Conservation (phyloP, 2,113 vertebrate genomes). For the Lontra canadensis region DNA sequence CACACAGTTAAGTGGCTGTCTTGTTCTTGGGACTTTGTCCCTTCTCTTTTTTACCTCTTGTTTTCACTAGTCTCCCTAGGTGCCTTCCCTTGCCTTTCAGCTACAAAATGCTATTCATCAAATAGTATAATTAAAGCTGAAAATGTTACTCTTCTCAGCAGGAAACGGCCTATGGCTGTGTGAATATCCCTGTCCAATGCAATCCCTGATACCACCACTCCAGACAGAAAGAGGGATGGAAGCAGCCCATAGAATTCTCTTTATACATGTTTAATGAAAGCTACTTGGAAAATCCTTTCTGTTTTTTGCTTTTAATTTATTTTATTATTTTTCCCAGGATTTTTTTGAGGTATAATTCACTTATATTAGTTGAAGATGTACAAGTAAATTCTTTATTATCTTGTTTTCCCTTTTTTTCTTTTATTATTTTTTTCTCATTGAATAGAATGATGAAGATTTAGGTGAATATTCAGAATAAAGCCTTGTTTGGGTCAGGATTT, state of each 20-base stretch:
- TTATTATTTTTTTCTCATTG: background rate
- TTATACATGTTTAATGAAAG: background rate
- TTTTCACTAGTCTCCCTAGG: background rate
- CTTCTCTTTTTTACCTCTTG: background rate
- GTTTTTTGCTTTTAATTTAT: background rate
- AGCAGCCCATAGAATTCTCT: background rate
- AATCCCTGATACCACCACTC: background rate
- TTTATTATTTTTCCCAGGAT: background rate
- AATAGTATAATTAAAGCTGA: constrained; percentile 4
- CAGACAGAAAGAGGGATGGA: background rate
- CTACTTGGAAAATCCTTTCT: background rate
- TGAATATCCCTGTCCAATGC: background rate
- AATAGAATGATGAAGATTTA: constrained; percentile 33
- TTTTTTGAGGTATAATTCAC: background rate
- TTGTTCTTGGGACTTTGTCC: background rate
- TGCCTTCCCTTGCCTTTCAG: constrained; percentile 30
- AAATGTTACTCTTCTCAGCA: background rate
- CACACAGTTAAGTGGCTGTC: background rate
- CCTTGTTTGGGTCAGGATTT: background rate
- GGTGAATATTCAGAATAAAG: constrained; percentile 34
- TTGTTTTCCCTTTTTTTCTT: background rate
- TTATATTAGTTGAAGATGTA: background rate
- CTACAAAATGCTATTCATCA: background rate
- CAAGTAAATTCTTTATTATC: background rate
- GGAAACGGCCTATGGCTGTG: background rate